These are phyloP conservation scores for Brachyhypopomus gauderio DNA, from an alignment of 2,113 vertebrate species.

Conservation along the genomic window DNA sequence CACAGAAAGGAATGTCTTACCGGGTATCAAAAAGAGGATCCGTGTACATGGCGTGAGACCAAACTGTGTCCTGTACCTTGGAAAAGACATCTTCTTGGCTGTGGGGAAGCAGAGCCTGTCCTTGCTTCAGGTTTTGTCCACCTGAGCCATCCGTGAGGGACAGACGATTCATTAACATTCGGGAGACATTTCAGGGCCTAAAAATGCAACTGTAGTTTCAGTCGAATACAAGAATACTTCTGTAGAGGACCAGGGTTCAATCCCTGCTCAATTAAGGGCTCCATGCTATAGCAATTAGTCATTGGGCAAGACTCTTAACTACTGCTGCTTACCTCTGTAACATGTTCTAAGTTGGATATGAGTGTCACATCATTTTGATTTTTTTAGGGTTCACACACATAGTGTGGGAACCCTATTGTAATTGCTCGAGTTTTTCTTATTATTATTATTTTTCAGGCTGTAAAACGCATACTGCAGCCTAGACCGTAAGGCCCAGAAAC, in stretches of 20 bases:
- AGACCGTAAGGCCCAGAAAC: too few relatives aligned
- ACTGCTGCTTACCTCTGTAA: too few relatives aligned
- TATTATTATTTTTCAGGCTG: too few relatives aligned
- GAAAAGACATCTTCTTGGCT: conserved; percentile 54
- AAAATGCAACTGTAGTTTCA: conserved; percentile 10
- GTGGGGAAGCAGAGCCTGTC: conserved; percentile 48
- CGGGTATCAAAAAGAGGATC: conserved; percentile 70
- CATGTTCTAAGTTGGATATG: too few relatives aligned
- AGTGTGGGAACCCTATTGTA: too few relatives aligned
- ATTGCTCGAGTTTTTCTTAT: too few relatives aligned
- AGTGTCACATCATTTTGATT: too few relatives aligned
- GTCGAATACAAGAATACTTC: background rate
- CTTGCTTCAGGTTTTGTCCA: conserved; percentile 56
- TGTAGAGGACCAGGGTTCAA: background rate
- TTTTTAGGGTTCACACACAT: too few relatives aligned
- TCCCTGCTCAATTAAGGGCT: too few relatives aligned
- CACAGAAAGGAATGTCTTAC: conserved; percentile 59
- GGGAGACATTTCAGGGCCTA: background rate
- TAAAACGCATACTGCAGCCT: too few relatives aligned
- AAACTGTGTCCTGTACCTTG: conserved; percentile 35
- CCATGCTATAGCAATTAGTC: too few relatives aligned
- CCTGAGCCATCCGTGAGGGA: conserved; percentile 59
- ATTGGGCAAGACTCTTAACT: too few relatives aligned
- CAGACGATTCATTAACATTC: background rate
- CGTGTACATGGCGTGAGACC: conserved; percentile 60